These are phyloP conservation scores for Creontiades dilutus DNA, from an alignment of 2,888 invertebrate species.

Conservation along the genomic window DNA sequence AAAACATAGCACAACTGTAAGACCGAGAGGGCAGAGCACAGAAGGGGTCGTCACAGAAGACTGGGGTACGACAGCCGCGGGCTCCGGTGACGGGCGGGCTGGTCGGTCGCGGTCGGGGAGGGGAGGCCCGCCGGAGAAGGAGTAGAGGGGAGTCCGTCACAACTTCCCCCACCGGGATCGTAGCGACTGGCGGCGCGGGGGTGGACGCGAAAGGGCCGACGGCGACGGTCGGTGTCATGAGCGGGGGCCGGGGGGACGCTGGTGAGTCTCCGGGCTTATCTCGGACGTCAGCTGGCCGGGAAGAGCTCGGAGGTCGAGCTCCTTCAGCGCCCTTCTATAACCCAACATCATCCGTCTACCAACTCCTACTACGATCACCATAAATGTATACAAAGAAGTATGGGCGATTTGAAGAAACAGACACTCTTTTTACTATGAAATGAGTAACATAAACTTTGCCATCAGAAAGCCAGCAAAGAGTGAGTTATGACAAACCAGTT, in stretches of 20 bases:
- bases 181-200: background rate
- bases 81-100: background rate
- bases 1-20: conserved; percentile 22
- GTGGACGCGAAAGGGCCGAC: background rate
- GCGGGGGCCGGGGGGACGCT: background rate
- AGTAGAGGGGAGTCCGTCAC: conserved; percentile 22
- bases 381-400: too few relatives aligned
- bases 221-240: background rate
- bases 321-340: background rate
- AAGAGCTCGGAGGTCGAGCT: background rate
- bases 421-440: too few relatives aligned
- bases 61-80: conserved; percentile 24
- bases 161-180: conserved; percentile 20
- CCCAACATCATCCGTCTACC: too few relatives aligned
- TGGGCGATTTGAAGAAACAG: too few relatives aligned
- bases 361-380: too few relatives aligned
- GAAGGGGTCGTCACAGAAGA: conserved; percentile 30
- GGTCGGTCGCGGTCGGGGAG: background rate
- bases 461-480: too few relatives aligned
- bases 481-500: too few relatives aligned
- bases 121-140: background rate
- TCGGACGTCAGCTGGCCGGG: conserved; percentile 13
- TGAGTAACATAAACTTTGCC: too few relatives aligned
- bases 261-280: conserved; percentile 28
- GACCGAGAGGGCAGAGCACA: conserved; percentile 13